Percentiles rank a stretch among this genome's conserved stretches.
Evolutionary conservation across 2,113 vertebrate genomes (phyloP).

Genomic region (Podarcis muralis): DNA sequence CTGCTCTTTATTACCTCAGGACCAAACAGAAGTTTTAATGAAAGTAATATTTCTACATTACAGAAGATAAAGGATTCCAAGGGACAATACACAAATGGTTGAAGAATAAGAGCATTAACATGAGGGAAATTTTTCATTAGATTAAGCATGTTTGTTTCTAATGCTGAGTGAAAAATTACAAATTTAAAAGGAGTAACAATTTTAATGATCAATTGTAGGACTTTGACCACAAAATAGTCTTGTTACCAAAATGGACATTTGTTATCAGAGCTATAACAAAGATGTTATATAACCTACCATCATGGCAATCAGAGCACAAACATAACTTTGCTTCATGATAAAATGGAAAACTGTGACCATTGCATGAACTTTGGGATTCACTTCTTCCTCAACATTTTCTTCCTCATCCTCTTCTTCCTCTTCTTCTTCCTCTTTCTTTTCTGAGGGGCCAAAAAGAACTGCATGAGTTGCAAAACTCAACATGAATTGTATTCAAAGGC

Average conservation of each 20-base stretch:
- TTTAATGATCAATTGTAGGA: background rate
- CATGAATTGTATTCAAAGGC: background rate
- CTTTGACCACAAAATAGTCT: background rate
- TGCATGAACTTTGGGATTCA: conserved; percentile 79
- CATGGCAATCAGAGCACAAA: conserved; percentile 98
- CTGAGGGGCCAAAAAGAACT: conserved; percentile 64
- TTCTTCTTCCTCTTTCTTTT: conserved; percentile 78
- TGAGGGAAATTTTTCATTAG: conserved; percentile 14
- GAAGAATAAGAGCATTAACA: background rate
- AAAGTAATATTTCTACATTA: background rate
- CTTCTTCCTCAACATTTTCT: conserved; percentile 69
- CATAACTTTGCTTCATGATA: conserved; percentile 98
- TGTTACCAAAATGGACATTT: background rate
- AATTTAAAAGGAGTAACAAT: conserved; percentile 5
- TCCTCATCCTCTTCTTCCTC: conserved; percentile 68
- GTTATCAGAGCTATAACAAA: background rate
- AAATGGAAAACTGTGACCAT: conserved; percentile 92
- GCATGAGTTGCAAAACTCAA: conserved; percentile 12
- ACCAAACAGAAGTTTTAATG: background rate
- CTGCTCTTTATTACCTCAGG: background rate
- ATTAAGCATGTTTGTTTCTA: background rate
- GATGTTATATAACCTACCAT: conserved; percentile 83
- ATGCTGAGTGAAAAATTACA: conserved; percentile 1
- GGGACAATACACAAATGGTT: background rate
- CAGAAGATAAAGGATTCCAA: background rate